Percentiles rank a stretch among this genome's conserved stretches.
These are phyloP conservation scores for Caenorhabditis sp. DNA, from an alignment of 2,888 invertebrate genomes.

Conservation along the genomic window DNA sequence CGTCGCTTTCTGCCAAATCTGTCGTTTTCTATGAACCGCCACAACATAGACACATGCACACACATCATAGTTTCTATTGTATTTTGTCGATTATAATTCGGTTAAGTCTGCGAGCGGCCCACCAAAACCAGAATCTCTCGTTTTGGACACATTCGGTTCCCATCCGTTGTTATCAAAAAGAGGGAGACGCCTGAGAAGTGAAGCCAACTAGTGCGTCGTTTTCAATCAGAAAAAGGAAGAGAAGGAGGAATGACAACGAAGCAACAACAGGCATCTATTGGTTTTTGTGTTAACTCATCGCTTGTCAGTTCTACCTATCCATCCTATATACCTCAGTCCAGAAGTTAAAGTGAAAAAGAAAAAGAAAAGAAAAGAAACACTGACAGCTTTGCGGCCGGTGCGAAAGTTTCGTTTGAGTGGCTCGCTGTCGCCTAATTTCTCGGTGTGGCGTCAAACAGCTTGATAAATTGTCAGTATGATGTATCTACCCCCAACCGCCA, in stretches of 20 bases:
- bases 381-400: background rate
- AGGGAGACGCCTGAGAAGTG: too few relatives aligned
- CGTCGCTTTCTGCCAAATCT: conserved; percentile 3
- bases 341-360: too few relatives aligned
- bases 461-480: conserved; percentile 52
- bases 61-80: conserved; percentile 60
- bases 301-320: conserved; percentile 2
- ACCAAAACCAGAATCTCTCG: conserved; percentile 35
- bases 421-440: conserved; percentile 27
- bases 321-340: too few relatives aligned
- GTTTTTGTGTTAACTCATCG: conserved; percentile 28
- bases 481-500: conserved; percentile 26
- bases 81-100: conserved; percentile 61
- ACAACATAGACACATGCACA: conserved; percentile 9
- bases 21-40: background rate
- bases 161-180: conserved; percentile 19
- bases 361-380: background rate
- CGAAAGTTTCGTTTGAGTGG: conserved; percentile 12
- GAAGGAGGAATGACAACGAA: background rate
- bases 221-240: conserved; percentile 15
- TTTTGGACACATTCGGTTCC: conserved; percentile 28
- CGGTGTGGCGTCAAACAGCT: conserved; percentile 37
- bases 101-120: conserved; percentile 45
- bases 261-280: conserved; percentile 32
- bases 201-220: conserved; percentile 29